Base-by-base conservation (phyloP, 2,888 invertebrate species). In the Macrophya alboannulata region DNA sequence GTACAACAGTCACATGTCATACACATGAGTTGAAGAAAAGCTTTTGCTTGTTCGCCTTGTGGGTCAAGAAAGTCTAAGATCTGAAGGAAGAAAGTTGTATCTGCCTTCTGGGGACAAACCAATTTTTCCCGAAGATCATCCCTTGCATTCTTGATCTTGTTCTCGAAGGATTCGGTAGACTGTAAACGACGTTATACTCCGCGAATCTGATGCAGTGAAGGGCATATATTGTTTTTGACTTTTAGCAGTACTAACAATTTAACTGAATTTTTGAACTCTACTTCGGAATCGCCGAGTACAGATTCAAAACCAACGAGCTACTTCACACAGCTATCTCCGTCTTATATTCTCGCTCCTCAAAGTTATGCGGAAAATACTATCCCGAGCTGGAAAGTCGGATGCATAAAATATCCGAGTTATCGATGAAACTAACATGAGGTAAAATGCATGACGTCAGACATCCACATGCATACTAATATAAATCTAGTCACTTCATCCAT, bases 91-190 rank as follows among this genome's bases (percentile, higher is more conserved):
- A 43, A 17, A 72, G n/a, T n/a, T n/a, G 72, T 43, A 72, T 72
- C 72, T 43, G 43, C 43, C 43, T 45, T 72, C 45, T 72, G 72
- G 40, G 72, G n/a, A 40, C n/a, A 72, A 72, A 72, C 72, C 72
- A 72, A 72, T 72, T 43, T 72, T 45, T 45, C 10, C 25, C 43
- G 12, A 72, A 72, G 72, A 72, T n/a, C 72, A 43, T 72, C 15
- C 45, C 72, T 72, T 72, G 43, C 72, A 45, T 72, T 43, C 43
- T 72, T 40, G 72, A 72, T 17, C 43, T 72, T 21, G 21, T 72
- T 72, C 72, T 43, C 40, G 8, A 17, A 37, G 37, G 71, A 40
- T 5, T 31, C 71, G 37, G 71, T 71, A n/a, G 40, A 71, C 25
- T 37, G 40, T 40, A 31, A 71, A 71, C 71, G 71, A 37, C 37